A percentile compares a stretch with the other conserved stretches of the same genome.
Conservation (phyloP, 2,113 vertebrate genomes). For the Phyllopteryx taeniolatus region DNA sequence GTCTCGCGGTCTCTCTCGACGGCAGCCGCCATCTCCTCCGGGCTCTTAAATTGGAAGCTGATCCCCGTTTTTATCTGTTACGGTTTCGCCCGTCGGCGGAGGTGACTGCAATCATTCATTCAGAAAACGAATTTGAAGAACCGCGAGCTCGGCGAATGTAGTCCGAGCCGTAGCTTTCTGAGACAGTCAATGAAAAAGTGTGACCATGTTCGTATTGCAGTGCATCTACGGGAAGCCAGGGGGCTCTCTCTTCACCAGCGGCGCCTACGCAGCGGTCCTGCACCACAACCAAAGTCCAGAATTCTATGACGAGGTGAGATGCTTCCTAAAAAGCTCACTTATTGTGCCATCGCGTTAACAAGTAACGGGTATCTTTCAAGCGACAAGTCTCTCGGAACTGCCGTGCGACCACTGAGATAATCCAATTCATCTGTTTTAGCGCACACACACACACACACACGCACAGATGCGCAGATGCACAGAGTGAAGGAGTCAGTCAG, state of each 20-base stretch:
- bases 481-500: neutral
- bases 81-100: conserved; percentile 5
- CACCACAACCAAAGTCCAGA: conserved; percentile 97
- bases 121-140: too few species aligned
- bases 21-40: neutral
- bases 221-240: conserved; percentile 94
- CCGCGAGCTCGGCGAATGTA: neutral
- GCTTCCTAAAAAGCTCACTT: neutral
- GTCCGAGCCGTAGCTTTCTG: neutral
- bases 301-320: conserved; percentile 93
- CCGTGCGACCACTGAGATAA: conserved; percentile 18
- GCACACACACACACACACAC: neutral
- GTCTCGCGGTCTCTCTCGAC: neutral
- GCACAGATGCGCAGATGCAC: neutral
- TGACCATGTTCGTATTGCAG: conserved; percentile 70
- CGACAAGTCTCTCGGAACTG: neutral
- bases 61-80: conserved; percentile 12
- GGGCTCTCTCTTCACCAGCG: conserved; percentile 79
- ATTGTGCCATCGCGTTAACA: neutral
- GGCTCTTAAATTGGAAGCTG: neutral
- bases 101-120: too few species aligned
- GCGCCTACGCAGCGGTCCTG: conserved; percentile 80
- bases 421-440: conserved; percentile 46
- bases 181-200: neutral
- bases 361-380: neutral